phyloP scores from a whole-genome alignment of 1,140 invertebrate genomes.

The Drosophila nasuta region DNA sequence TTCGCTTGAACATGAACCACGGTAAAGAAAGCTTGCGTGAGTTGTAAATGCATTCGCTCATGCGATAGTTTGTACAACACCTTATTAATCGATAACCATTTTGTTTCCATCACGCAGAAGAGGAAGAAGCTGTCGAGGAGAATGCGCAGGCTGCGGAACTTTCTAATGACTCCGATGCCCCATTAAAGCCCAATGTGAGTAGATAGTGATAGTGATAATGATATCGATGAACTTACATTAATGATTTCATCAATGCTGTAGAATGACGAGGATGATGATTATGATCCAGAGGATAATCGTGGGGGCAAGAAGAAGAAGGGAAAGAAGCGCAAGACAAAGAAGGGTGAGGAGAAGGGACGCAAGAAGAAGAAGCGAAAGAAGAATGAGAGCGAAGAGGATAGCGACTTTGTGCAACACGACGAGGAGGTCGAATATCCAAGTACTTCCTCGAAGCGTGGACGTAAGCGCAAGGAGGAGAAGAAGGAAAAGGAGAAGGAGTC shows the following conservation, averaged over 20 bases:
- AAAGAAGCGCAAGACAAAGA: constrained; percentile 94
- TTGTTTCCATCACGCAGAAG: constrained; percentile 64
- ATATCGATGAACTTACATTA: not conserved
- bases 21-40: constrained; percentile 27
- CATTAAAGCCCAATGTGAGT: constrained; percentile 81
- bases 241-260: constrained; percentile 11
- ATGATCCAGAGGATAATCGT: constrained; percentile 92
- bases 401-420: constrained; percentile 91
- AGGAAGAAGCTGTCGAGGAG: constrained; percentile 78
- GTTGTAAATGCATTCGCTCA: not conserved
- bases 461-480: constrained; percentile 87
- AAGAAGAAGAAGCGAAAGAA: constrained; percentile 97
- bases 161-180: constrained; percentile 82
- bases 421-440: constrained; percentile 86
- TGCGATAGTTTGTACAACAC: constrained; percentile 19
- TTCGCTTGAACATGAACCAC: constrained; percentile 52
- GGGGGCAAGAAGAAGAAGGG: constrained; percentile 92
- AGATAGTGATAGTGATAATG: not conserved
- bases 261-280: constrained; percentile 94
- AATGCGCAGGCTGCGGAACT: constrained; percentile 77
- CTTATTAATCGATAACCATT: constrained; percentile 31
- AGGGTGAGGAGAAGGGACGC: constrained; percentile 95
- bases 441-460: constrained; percentile 85
- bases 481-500: constrained; percentile 83
- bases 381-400: constrained; percentile 95